phyloP scores from a whole-genome alignment of 2,888 invertebrate genomes.

The Drosophila ezoana region DNA sequence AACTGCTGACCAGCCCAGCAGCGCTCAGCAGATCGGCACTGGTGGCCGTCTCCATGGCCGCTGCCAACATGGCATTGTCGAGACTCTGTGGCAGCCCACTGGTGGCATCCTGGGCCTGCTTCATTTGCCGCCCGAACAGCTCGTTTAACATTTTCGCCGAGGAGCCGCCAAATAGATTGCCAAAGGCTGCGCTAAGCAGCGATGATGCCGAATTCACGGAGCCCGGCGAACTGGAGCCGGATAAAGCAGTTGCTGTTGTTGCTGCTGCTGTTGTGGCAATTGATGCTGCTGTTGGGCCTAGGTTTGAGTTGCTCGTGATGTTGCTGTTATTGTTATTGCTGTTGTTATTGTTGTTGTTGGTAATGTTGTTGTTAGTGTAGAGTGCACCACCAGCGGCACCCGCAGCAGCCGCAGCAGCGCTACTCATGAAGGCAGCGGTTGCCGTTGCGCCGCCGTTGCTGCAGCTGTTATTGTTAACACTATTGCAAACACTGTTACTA shows the following conservation, averaged over 20 bases:
- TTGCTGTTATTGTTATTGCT: slow-evolving; percentile 18
- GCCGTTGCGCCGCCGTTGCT: slow-evolving; percentile 73
- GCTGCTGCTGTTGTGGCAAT: slow-evolving; percentile 24
- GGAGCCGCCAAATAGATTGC: slow-evolving; percentile 89
- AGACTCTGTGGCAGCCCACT: slow-evolving; percentile 85
- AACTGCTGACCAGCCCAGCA: slow-evolving; percentile 74
- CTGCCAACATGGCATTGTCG: slow-evolving; percentile 85
- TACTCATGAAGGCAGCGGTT: slow-evolving; percentile 89
- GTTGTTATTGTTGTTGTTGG: slow-evolving; percentile 32
- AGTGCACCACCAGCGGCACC: slow-evolving; percentile 92
- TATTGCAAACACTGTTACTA: slow-evolving; percentile 43
- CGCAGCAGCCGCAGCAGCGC: slow-evolving; percentile 89
- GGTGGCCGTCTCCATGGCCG: slow-evolving; percentile 84
- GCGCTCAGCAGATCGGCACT: slow-evolving; percentile 85
- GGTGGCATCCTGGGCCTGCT: slow-evolving; percentile 88
- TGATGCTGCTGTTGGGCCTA: slow-evolving; percentile 37
- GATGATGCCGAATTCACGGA: slow-evolving; percentile 73
- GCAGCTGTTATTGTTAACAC: slow-evolving; percentile 59
- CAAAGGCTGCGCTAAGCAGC: slow-evolving; percentile 80
- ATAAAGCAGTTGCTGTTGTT: slow-evolving; percentile 49
- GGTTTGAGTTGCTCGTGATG: slow-evolving; percentile 36
- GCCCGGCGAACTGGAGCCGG: slow-evolving; percentile 63
- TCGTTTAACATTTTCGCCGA: slow-evolving; percentile 97
- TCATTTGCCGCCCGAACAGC: slow-evolving; percentile 92
- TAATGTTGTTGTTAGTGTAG: slow-evolving; percentile 85